Evolutionary conservation across 2,888 invertebrate genomes (phyloP), one percentile per base, ranked within the genome.

Genomic region (Tillus elongatus): DNA sequence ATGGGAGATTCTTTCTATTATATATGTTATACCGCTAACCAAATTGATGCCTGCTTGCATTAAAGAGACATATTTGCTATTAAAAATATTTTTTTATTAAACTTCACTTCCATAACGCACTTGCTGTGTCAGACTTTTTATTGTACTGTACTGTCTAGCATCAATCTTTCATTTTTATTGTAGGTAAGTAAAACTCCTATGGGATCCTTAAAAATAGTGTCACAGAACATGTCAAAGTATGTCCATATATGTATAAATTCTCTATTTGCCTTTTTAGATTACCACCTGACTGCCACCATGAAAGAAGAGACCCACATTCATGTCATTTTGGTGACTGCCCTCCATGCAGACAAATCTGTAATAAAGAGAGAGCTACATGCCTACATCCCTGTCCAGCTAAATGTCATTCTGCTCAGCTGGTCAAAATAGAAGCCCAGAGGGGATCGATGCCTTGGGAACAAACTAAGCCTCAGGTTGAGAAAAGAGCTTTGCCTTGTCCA

Each of bases 291-390:
- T 95, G 95, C 64, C 87, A 91, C 50, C 95, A 95, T 60, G 57
- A 69, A 3, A 69, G 71, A 42, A 74, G 82, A 40, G 79, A 82
- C 47, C 71, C 71, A 10, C 90, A 90, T 61, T 70, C 68, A 33
- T 92, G 91, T 55, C 91, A 92, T 59, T 82, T 83, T 52, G 84
- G 83, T 1, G 75, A 79, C 16, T 92, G 91, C 57, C 85, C 91
- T 1, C 77, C 83, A 0, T 95, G 95, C 57, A 72, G 69, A 42
- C 82, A 87, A 52, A 67, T 74, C 26, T 95, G 95, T 60, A 70
- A 70, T 6, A 74, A 81, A 54, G 50, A 38, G 28, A 60, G 59
- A 51, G 62, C 67, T 15, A 65, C 61, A 30, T 87, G 88, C 59
- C 64, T 64, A 0, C 91, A 91, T 56, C 58, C 64, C 2, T 91